phyloP scores from a whole-genome alignment of 2,888 invertebrate species.

The Eretmocerus hayati region DNA sequence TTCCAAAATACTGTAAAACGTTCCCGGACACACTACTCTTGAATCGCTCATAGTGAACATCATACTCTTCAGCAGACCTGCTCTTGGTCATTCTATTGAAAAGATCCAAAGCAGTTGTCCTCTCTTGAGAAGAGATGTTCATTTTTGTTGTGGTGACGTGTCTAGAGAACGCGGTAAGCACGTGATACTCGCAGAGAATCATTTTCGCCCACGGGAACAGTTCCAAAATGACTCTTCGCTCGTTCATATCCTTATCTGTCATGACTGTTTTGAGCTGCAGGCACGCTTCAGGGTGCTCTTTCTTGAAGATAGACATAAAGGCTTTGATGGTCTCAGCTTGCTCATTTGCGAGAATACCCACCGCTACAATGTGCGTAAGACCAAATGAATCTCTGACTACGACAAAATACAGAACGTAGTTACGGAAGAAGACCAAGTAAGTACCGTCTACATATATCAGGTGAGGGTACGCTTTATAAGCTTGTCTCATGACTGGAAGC shows the following conservation, averaged over 20 bases:
- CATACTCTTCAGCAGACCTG: background rate
- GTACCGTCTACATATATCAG: too few relatives aligned
- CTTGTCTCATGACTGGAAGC: too few relatives aligned
- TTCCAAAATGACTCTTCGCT: constrained; percentile 11
- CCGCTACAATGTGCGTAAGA: constrained; percentile 14
- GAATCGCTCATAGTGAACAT: background rate
- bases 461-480: too few relatives aligned
- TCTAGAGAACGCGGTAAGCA: constrained; percentile 6
- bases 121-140: background rate
- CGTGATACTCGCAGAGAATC: constrained; percentile 12
- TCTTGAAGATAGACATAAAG: constrained; percentile 17
- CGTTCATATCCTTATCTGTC: constrained; percentile 22
- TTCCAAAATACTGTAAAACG: background rate
- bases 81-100: constrained; percentile 2
- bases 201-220: constrained; percentile 7
- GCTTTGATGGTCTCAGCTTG: constrained; percentile 13
- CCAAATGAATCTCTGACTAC: constrained; percentile 20
- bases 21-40: background rate
- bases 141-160: background rate
- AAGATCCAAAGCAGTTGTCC: background rate
- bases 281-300: constrained; percentile 6
- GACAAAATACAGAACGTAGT: too few relatives aligned
- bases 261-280: constrained; percentile 18
- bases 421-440: too few relatives aligned
- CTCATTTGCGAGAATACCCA: constrained; percentile 17